Evolutionary conservation across 2,797 vertebrate species (phyloP), one percentile per base, ranked within the genome.

Genomic region (Gallinago stenura): DNA sequence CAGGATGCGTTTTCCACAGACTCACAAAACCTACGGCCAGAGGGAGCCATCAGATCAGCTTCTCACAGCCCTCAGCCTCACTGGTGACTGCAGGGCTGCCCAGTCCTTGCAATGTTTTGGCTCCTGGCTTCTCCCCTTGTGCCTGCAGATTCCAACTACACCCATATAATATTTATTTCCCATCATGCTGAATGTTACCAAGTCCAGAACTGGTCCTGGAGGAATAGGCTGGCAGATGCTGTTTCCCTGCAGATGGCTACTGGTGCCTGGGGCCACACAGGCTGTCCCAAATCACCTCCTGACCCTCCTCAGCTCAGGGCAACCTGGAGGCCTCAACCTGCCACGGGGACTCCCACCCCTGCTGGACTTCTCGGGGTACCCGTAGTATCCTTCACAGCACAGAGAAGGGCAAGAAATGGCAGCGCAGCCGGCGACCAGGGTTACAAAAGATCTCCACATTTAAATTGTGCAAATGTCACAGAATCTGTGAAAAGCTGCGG

Each of bases 11-110:
- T 83, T 77, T 54, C 56, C 56, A 14, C 22, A 25, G 33, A 41
- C 51, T 70, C 16, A 26, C 24, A 73, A 62, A 85, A 13, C 48
- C 70, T 46, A 13, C 1, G 4, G 89, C 60, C 89, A 64, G 35
- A 91, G 57, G 84, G 82, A 91, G 75, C 35, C 68, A 50, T 50
- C 35, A 41, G 60, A 93, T 70, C 60, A 87, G 6, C 48, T 83
- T 64, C 61, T 77, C 43, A 35, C 30, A 60, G 45, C 28, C 48
- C 41, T n/a, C 22, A 20, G 19, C n/a, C 37, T 60, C 3, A 0
- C 20, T 62, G n/a, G 11, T 31, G n/a, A 24, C n/a, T 58, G 9
- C 0, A 0, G 15, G 39, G 35, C 25, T 65, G 19, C 24, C 28
- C 61, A 4, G 9, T 45, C 53, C 45, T 46, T 60, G 57, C 28